Base-by-base conservation (phyloP, 2,888 invertebrate genomes). In the Lithophane semibrunnea region DNA sequence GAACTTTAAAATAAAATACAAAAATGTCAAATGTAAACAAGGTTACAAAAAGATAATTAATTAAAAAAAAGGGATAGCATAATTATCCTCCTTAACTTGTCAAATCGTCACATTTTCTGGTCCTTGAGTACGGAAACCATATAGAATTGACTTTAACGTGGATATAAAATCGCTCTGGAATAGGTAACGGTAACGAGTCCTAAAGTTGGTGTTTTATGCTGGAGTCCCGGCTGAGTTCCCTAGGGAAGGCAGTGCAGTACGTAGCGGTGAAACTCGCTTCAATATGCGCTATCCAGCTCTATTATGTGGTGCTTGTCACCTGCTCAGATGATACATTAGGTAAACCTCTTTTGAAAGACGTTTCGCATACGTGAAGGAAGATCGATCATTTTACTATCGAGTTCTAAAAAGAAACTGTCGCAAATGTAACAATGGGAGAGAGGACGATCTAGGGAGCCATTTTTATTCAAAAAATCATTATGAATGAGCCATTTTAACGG, bases 151-250 rank as follows among this genome's bases (percentile, higher is more conserved):
- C 47, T 56, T 67, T 54, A 58, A 74, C 56, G 44, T 47, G 58
- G 64, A 64, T 29, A 74, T 58, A 72, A 60, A 63, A 52, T 37
- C n/a, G 67, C 10, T 58, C 24, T 52, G 10, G 54, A 74, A 82
- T 81, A 54, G 13, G 21, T 24, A 58, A 63, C 10, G 13, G 21
- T 24, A 58, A 63, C 10, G 61, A 63, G 58, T 54, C 47, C 18
- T 54, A 80, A 74, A 85, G 13, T 70, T 74, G 47, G 47, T 85
- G 47, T 82, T 85, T 71, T 66, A 66, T 64, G 9, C 24, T 29
- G 12, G 61, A 52, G 47, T 24, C 67, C 49, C 42, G 18, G 0
- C 1, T 16, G 9, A 1, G 80, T 8, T 66, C 67, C 42, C 63
- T 18, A 4, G 44, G 63, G 68, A 69, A 58, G 61, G 29, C 29